A percentile compares a stretch with the other conserved stretches of the same genome.
Evolutionary conservation across 2,797 vertebrate species (phyloP).

Genomic region (Sternarchorhynchus goeldii): DNA sequence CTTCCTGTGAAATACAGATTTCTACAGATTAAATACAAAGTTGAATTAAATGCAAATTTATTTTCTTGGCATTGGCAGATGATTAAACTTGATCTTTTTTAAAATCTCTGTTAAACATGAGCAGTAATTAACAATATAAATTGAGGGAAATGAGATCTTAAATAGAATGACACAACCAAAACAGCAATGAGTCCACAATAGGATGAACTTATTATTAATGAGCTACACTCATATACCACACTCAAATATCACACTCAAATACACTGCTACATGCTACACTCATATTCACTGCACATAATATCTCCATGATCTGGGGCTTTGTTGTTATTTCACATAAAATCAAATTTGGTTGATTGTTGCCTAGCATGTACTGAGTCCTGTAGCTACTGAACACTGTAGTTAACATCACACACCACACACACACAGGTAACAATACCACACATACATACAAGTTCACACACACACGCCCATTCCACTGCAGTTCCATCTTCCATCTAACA

Average conservation of each 20-base stretch:
- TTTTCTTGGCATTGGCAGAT: slow-evolving; percentile 33
- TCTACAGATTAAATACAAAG: slow-evolving; percentile 42
- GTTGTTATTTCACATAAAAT: too few relatives aligned
- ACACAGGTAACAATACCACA: background rate
- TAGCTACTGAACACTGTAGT: slow-evolving; percentile 6
- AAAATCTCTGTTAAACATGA: slow-evolving; percentile 41
- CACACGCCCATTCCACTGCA: background rate
- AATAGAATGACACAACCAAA: slow-evolving; percentile 60
- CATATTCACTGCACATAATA: slow-evolving; percentile 40
- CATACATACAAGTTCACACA: slow-evolving; percentile 1
- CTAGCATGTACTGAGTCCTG: slow-evolving; percentile 40
- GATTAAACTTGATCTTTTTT: slow-evolving; percentile 38
- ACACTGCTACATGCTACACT: slow-evolving; percentile 21
- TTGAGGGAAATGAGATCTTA: slow-evolving; percentile 63
- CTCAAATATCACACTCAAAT: too few relatives aligned
- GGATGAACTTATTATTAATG: background rate
- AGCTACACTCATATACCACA: too few relatives aligned
- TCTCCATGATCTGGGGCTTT: slow-evolving; percentile 13
- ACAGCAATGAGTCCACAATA: slow-evolving; percentile 56
- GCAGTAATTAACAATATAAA: slow-evolving; percentile 57
- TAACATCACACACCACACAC: slow-evolving; percentile 12
- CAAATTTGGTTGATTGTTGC: slow-evolving; percentile 37
- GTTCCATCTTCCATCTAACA: too few relatives aligned
- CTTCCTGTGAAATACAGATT: slow-evolving; percentile 56
- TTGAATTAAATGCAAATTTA: slow-evolving; percentile 59